Evolutionary conservation across 1,140 invertebrate genomes (phyloP), one percentile per base, ranked within the genome.

Genomic region (Rhynchophorus ferrugineus): DNA sequence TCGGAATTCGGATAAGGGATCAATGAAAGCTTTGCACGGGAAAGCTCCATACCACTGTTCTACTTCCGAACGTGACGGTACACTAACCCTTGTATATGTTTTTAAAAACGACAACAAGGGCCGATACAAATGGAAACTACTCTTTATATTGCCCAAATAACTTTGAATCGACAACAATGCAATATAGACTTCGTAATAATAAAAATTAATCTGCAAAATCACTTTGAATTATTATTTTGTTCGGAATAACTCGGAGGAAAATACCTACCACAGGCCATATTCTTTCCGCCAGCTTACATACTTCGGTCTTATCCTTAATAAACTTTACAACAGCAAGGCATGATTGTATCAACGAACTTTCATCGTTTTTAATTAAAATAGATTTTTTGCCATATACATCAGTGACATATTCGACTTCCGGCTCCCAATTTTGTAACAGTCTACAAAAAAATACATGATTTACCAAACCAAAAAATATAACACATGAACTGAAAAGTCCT

Each of bases 111-210:
- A 34, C 3, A 66, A 24, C n/a, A 65, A 11, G 2, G 34, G 18
- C 11, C 36, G 13, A 19, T 44, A 52, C 3, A 20, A 3, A 24
- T 52, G 8, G 8, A 24, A 19, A 14, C 3, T 50, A 8, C 3
- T 11, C n/a, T 20, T 8, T 17, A 13, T 16, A 13, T 33, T 29
- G 17, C 20, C 9, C n/a, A 50, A 9, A 3, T 19, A 11, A n/a
- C 8, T 18, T 2, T 20, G n/a, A 13, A 52, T 42, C 13, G 13
- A n/a, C 48, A 57, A 17, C 14, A 54, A 17, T 6, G 24, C 39
- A 8, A 58, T 52, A 39, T 60, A 67, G 2, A 65, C 64, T 53
- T 68, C 66, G 34, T 68, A 67, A 41, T 68, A 57, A 45, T 68
- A 68, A 42, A 61, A 65, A 44, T 66, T 67, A 8, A 61, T 44